Base-by-base conservation (phyloP, 1,140 invertebrate genomes). In the Zaprionus lachaisei region DNA sequence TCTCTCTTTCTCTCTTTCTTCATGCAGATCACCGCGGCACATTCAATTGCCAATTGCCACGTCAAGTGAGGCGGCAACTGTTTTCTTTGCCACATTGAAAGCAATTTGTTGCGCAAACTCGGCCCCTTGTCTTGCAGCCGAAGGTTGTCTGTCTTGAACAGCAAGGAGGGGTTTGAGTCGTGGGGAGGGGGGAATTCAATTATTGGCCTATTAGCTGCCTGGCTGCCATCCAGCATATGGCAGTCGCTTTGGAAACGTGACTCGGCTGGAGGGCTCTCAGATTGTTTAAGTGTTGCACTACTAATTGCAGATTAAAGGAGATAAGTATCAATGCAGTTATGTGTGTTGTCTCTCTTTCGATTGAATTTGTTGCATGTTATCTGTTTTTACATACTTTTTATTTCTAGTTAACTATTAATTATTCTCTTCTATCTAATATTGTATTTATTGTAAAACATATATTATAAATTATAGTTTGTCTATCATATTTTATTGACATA, bases 41-140 rank as follows among this genome's bases (percentile, higher is more conserved):
- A 74, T 69, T 74, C 49, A 69, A 70, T 73, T 68, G 65, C 17
- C 72, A 73, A 69, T 75, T 75, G 66, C 34, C 37, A 31, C 14
- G 34, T n/a, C 65, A 67, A 51, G 38, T 65, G 37, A 62, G 49
- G 51, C 47, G 56, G 34, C 72, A 70, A 69, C 70, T 69, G 66
- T 74, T 62, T 70, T 74, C 66, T 57, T 74, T 56, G 38, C 37
- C 66, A 57, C 54, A 75, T 64, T 75, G 38, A 64, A 24, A 54
- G 68, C 72, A 71, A 75, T 55, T 64, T 75, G 72, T 75, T 75
- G 72, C 67, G 72, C 72, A 75, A 75, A 64, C 67, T 71, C 67
- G 65, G 60, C 58, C 63, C 37, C 38, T 60, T 63, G 58, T 47
- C 58, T 57, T 54, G 38, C 38, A 20, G 15, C 15, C 51, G 55